Percentiles rank a stretch among this genome's conserved stretches.
These are phyloP conservation scores for Cephus runcator DNA, from an alignment of 2,888 invertebrate species.

Conservation along the genomic window DNA sequence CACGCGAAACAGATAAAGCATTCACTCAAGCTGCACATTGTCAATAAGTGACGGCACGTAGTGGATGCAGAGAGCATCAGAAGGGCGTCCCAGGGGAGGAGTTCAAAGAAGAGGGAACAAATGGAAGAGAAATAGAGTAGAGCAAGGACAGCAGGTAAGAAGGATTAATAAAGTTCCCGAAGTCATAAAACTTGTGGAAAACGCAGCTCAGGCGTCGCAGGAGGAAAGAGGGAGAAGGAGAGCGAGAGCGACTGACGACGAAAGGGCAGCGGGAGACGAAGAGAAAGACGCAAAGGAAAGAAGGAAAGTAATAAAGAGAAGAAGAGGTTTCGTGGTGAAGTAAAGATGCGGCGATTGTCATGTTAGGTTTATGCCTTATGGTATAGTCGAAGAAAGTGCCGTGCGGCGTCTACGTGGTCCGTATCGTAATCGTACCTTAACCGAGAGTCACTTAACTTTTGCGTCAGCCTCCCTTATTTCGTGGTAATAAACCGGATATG, in stretches of 20 bases:
- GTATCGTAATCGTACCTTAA: constrained; percentile 40
- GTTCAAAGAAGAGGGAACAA: constrained; percentile 7
- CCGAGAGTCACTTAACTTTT: constrained; percentile 41
- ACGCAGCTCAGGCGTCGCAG: neutral
- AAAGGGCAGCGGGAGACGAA: too few relatives aligned
- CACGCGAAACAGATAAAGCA: too few relatives aligned
- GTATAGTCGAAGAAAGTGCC: constrained; percentile 24
- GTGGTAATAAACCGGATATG: constrained; percentile 25
- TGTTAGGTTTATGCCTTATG: constrained; percentile 38
- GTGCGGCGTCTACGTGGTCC: constrained; percentile 35
- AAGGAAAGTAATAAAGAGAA: neutral
- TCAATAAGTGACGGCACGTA: too few relatives aligned
- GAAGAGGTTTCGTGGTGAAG: constrained; percentile 8
- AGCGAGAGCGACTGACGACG: neutral
- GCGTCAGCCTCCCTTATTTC: constrained; percentile 44
- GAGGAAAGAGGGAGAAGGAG: neutral
- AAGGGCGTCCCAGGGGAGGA: constrained; percentile 5
- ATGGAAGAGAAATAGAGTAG: constrained; percentile 27
- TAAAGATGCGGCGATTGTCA: constrained; percentile 28
- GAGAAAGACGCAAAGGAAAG: too few relatives aligned
- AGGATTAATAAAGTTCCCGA: neutral
- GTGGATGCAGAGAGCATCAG: too few relatives aligned
- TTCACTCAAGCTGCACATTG: too few relatives aligned
- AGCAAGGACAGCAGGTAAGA: neutral
- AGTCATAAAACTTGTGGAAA: constrained; percentile 13